Evolutionary conservation across 2,113 vertebrate species (phyloP).

Genomic region (Oryzias javanicus): DNA sequence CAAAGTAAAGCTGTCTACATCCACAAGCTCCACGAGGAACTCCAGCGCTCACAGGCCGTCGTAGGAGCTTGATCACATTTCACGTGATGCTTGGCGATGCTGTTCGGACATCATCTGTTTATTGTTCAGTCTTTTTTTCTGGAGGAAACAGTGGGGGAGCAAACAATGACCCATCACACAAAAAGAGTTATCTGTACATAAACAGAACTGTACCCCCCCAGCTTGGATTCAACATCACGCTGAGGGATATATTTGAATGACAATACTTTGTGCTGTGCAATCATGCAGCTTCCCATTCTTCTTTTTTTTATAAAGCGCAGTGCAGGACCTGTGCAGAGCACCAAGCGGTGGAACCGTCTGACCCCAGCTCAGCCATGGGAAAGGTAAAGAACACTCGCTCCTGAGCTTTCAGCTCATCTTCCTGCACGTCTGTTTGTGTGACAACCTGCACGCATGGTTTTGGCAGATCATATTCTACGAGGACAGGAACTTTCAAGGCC

Average conservation of each 20-base stretch:
- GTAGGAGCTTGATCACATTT: constrained; percentile 19
- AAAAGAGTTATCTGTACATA: constrained; percentile 49
- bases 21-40: no score
- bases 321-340: constrained; percentile 42
- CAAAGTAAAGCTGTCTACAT: no score
- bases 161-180: constrained; percentile 53
- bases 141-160: constrained; percentile 50
- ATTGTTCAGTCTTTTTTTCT: constrained; percentile 29
- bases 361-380: constrained; percentile 57
- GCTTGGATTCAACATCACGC: constrained; percentile 45
- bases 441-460: background rate
- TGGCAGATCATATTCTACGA: constrained; percentile 76
- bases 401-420: background rate
- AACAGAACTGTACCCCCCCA: constrained; percentile 36
- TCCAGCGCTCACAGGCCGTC: background rate
- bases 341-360: constrained; percentile 25
- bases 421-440: background rate
- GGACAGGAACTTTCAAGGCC: constrained; percentile 75
- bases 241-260: constrained; percentile 63
- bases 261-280: constrained; percentile 74
- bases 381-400: constrained; percentile 53
- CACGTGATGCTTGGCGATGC: constrained; percentile 41
- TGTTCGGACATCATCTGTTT: constrained; percentile 1
- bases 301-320: constrained; percentile 68
- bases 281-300: constrained; percentile 57